Conservation (phyloP, 2,113 vertebrate genomes). For the Periophthalmus modestus region DNA sequence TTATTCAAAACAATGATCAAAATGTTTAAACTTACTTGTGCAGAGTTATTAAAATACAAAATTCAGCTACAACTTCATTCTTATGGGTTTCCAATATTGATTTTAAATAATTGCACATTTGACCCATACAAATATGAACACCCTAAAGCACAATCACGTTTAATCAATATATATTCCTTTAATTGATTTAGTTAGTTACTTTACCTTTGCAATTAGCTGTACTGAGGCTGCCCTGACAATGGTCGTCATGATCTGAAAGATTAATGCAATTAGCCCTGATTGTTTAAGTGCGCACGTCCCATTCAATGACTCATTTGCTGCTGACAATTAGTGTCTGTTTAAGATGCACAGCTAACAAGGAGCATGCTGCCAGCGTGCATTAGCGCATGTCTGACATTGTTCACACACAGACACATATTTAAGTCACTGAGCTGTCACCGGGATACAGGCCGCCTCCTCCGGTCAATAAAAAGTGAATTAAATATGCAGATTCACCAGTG, state of each 20-base stretch:
- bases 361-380: constrained; percentile 39
- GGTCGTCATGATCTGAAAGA: constrained; percentile 56
- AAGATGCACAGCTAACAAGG: constrained; percentile 48
- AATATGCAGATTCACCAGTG: neutral
- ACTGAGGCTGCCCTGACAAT: constrained; percentile 49
- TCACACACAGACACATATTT: constrained; percentile 15
- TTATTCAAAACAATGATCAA: too few relatives aligned
- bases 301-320: constrained; percentile 62
- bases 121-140: neutral
- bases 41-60: too few relatives aligned
- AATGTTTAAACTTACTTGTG: too few relatives aligned
- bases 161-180: constrained; percentile 42
- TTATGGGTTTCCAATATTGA: neutral
- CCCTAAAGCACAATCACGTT: constrained; percentile 19
- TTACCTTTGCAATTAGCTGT: constrained; percentile 63
- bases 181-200: constrained; percentile 48
- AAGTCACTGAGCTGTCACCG: constrained; percentile 7
- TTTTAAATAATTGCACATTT: neutral
- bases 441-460: constrained; percentile 3
- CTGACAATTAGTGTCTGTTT: constrained; percentile 56
- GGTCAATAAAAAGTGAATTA: neutral
- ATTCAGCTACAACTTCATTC: too few relatives aligned
- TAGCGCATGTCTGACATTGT: constrained; percentile 28
- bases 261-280: constrained; percentile 66
- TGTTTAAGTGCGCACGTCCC: constrained; percentile 54